Evolutionary conservation across 2,797 vertebrate species (phyloP).

Genomic region (Anomalospiza imberbis): DNA sequence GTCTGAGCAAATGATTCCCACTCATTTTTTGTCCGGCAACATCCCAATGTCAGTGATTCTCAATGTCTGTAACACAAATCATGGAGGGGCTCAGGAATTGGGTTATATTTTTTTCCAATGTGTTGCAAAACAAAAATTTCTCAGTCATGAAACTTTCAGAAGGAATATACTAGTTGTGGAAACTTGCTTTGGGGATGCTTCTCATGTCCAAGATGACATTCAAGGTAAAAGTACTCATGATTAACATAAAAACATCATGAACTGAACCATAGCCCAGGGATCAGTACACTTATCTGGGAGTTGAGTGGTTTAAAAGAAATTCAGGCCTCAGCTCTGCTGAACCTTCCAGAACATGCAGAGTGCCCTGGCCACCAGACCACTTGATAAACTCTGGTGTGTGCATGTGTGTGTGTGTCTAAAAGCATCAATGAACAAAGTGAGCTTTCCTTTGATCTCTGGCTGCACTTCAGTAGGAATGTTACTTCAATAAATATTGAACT

Average conservation of each 20-base stretch:
- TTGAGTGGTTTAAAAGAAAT: neutral
- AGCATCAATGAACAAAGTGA: neutral
- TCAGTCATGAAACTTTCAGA: neutral
- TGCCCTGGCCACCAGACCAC: neutral
- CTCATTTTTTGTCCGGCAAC: neutral
- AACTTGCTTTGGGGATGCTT: neutral
- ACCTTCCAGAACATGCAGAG: neutral
- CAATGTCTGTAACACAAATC: neutral
- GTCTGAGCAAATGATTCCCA: neutral
- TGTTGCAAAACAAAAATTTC: neutral
- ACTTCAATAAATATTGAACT: neutral
- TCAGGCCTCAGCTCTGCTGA: neutral
- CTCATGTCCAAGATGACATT: neutral
- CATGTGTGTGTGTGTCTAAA: neutral
- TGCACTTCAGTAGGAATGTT: neutral
- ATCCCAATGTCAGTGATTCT: neutral
- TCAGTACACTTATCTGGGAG: neutral
- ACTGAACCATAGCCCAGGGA: rapidly evolving
- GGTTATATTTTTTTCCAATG: neutral
- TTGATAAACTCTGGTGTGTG: neutral
- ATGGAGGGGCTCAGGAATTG: rapidly evolving
- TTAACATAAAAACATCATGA: neutral
- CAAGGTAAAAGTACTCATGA: neutral
- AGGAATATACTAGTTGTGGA: neutral
- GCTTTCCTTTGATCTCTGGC: neutral